Conservation (phyloP, 2,113 vertebrate species). For the Rissa tridactyla region DNA sequence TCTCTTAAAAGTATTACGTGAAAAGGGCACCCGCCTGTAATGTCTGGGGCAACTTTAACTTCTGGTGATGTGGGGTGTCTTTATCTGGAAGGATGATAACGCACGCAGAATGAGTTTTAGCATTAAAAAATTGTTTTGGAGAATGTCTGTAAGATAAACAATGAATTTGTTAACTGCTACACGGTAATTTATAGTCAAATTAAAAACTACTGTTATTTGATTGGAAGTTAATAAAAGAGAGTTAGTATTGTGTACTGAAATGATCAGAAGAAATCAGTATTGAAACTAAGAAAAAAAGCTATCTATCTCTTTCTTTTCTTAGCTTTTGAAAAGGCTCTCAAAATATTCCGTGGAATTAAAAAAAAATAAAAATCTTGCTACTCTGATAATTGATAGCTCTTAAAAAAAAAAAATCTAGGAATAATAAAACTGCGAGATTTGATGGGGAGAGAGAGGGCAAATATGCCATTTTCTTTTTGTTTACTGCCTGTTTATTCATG, state of each 20-base stretch:
- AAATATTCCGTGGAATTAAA: not conserved
- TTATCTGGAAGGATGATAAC: not conserved
- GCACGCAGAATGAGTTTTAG: not conserved
- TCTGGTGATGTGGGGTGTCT: too few species aligned
- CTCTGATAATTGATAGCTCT: not conserved
- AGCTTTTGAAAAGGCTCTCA: not conserved
- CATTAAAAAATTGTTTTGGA: not conserved
- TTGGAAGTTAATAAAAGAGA: not conserved
- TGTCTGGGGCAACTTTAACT: not conserved
- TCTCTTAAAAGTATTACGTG: not conserved
- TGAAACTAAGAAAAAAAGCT: not conserved
- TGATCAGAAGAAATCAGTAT: not conserved
- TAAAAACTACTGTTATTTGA: not conserved
- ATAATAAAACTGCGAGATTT: not conserved
- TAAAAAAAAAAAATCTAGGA: not conserved
- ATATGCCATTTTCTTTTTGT: not conserved
- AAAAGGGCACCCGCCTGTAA: not conserved
- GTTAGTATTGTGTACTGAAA: not conserved
- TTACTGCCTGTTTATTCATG: not conserved
- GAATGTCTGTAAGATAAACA: not conserved
- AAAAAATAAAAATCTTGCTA: not conserved
- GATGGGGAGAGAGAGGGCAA: not conserved
- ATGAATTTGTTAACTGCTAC: not conserved
- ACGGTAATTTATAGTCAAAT: not conserved
- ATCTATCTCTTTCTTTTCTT: not conserved